Evolutionary conservation across 2,797 vertebrate species (phyloP).

Genomic region (Prionace glauca): DNA sequence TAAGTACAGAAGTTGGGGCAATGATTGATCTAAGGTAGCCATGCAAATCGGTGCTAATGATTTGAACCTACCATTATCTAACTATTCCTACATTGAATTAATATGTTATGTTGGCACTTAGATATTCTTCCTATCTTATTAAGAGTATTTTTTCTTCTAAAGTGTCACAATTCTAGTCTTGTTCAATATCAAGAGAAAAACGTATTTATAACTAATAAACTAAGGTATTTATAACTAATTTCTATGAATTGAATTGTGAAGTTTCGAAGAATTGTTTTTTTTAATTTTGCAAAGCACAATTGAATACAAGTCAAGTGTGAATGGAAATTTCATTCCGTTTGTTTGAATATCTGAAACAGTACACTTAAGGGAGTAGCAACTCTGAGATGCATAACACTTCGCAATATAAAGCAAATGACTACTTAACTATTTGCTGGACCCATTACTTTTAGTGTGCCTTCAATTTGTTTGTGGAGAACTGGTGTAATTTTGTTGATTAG

Average conservation of each 20-base stretch:
- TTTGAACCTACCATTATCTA: neutral
- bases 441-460: neutral
- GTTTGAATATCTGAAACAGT: neutral
- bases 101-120: neutral
- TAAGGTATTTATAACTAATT: neutral
- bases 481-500: neutral
- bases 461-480: neutral
- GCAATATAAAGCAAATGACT: neutral
- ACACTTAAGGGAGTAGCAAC: neutral
- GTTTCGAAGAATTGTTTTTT: neutral
- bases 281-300: neutral
- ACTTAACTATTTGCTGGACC: neutral
- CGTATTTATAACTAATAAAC: no score
- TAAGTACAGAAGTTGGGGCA: neutral
- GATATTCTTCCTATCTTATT: neutral
- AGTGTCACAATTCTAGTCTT: neutral
- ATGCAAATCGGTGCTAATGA: neutral
- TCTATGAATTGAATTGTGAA: neutral
- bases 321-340: neutral
- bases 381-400: neutral
- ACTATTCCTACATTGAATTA: neutral
- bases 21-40: neutral
- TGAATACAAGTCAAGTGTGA: neutral
- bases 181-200: neutral
- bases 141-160: neutral